These are phyloP conservation scores for Chaenodraco wilsoni DNA, from an alignment of 2,797 vertebrate genomes.

Conservation along the genomic window DNA sequence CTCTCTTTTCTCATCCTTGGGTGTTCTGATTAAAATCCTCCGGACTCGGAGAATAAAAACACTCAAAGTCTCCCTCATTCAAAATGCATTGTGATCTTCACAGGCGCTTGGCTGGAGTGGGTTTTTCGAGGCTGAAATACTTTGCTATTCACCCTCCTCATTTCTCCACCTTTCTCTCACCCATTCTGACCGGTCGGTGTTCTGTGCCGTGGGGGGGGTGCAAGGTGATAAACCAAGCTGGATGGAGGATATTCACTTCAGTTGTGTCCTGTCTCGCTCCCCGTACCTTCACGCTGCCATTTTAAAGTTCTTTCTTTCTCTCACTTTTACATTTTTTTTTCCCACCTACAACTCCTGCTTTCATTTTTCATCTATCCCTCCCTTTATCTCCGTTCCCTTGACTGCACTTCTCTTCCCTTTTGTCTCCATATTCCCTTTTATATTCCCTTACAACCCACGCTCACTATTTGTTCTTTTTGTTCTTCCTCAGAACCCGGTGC, in stretches of 20 bases:
- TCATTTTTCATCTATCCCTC: slow-evolving; percentile 48
- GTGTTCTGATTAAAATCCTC: slow-evolving; percentile 54
- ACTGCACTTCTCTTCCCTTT: slow-evolving; percentile 22
- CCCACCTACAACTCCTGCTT: slow-evolving; percentile 3
- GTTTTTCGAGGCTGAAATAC: slow-evolving; percentile 44
- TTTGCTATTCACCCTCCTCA: slow-evolving; percentile 62
- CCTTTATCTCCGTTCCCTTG: slow-evolving; percentile 40
- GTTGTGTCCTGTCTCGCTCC: slow-evolving; percentile 40
- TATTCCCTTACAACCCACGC: slow-evolving; percentile 21
- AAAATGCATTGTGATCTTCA: slow-evolving; percentile 68
- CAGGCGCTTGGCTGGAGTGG: slow-evolving; percentile 62
- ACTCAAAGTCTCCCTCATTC: slow-evolving; percentile 57
- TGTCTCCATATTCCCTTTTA: slow-evolving; percentile 33
- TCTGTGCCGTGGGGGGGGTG: slow-evolving; percentile 47
- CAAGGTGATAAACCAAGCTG: slow-evolving; percentile 73
- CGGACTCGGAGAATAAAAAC: slow-evolving; percentile 48
- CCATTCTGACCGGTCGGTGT: slow-evolving; percentile 50
- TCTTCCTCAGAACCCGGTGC: slow-evolving; percentile 87
- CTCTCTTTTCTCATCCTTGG: slow-evolving; percentile 34
- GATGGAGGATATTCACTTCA: slow-evolving; percentile 67
- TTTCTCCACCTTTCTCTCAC: slow-evolving; percentile 61
- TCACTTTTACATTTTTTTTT: slow-evolving; percentile 33
- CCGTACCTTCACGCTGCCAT: slow-evolving; percentile 17
- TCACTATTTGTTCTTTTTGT: slow-evolving; percentile 38
- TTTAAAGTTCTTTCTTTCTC: slow-evolving; percentile 41